These are phyloP conservation scores for Gadopsis marmoratus DNA, from an alignment of 2,797 vertebrate species.

Conservation along the genomic window DNA sequence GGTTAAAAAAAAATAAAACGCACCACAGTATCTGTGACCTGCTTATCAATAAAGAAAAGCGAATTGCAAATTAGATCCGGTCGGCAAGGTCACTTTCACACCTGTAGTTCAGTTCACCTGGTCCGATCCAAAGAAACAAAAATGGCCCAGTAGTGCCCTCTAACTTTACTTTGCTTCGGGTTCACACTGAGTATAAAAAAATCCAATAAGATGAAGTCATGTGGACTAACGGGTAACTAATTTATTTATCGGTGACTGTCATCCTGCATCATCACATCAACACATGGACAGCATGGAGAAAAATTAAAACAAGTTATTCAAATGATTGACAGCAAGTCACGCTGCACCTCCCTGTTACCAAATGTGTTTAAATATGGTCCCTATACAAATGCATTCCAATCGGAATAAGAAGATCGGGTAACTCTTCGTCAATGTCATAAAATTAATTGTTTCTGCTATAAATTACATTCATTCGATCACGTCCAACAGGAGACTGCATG, in stretches of 20 bases:
- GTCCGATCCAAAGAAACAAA: neutral
- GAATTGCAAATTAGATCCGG: neutral
- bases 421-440: neutral
- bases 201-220: neutral
- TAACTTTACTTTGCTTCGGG: neutral
- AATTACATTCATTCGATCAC: no score
- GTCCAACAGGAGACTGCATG: neutral
- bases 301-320: neutral
- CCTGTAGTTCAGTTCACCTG: neutral
- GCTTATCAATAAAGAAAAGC: slow-evolving; percentile 15
- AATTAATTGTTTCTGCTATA: no score
- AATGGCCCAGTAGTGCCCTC: neutral
- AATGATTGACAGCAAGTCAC: neutral
- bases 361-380: neutral
- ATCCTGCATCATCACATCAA: neutral
- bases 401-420: neutral
- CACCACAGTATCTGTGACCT: slow-evolving; percentile 8
- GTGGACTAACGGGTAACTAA: neutral
- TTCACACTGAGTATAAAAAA: neutral
- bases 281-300: neutral
- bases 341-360: fast-evolving
- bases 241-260: neutral
- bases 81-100: neutral
- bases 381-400: no score
- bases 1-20: neutral